Base-by-base conservation (phyloP, 2,797 vertebrate species). In the Chelmon rostratus region DNA sequence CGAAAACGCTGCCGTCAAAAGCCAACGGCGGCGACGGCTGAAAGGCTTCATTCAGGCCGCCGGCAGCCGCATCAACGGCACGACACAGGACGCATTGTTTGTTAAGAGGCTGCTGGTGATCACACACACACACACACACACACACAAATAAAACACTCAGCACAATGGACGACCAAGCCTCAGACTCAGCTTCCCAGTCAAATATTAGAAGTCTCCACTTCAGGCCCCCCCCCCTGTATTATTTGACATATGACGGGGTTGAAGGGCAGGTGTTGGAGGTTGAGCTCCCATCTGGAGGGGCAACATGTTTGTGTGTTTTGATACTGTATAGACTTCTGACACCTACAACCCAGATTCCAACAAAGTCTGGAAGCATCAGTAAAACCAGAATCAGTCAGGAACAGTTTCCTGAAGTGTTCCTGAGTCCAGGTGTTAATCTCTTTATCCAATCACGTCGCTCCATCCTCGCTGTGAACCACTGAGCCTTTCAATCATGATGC, bases 121-220 rank as follows among this genome's bases (percentile, higher is more conserved):
- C n/a, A 68, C 78, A 78, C 78, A 76, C 23, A 64, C 38, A 63
- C 16, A 74, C 23, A 33, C 59, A 73, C 37, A 33, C 61, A 28
- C 62, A 56, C 53, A 50, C 2, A 23, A 53, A 52, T 52, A 52
- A 52, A 35, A 42, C 49, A 76, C 25, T 44, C 23, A 5, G 11
- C 13, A 78, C 73, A 70, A 58, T 64, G 42, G 40, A 44, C 53
- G 38, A 76, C 50, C 31, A 46, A 58, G 62, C 73, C 16, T 67
- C 50, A 81, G 82, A 90, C 85, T 86, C 86, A 37, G 38, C 28
- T 49, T 82, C 61, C 10, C 63, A 77, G 65, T 83, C 47, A 71
- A 73, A 76, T 38, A 31, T 47, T 35, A 68, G 15, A 61, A 61
- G 42, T 50, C 68, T 19, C n/a, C 63, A 37, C 58, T 49, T 73